Percentiles rank a stretch among this genome's conserved stretches.
phyloP scores from a whole-genome alignment of 2,113 vertebrate genomes.

The Vidua chalybeata region DNA sequence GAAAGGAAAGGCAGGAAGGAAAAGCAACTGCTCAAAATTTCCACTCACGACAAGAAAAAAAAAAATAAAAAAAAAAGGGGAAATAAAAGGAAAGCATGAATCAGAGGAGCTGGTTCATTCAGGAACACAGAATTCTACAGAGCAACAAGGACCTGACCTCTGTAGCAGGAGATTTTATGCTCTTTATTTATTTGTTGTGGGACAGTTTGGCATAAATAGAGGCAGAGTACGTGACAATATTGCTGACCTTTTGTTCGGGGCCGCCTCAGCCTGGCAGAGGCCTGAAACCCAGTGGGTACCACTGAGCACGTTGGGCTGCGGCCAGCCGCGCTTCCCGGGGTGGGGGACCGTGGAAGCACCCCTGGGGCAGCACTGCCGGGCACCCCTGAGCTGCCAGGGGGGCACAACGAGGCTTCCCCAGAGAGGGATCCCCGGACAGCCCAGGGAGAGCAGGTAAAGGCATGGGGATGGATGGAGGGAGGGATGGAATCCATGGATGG shows the following conservation, averaged over 20 bases:
- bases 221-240: rapidly evolving
- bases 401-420: background rate
- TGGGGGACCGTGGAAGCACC: rapidly evolving
- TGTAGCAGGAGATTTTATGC: background rate
- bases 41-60: background rate
- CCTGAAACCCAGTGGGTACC: rapidly evolving
- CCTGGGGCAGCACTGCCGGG: background rate
- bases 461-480: background rate
- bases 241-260: rapidly evolving
- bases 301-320: rapidly evolving
- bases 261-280: background rate
- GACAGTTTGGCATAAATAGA: rapidly evolving
- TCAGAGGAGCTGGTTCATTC: constrained; percentile 23
- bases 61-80: background rate
- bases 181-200: background rate
- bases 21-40: constrained; percentile 57
- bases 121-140: background rate
- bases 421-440: rapidly evolving
- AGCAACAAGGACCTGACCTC: background rate
- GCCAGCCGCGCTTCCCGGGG: background rate
- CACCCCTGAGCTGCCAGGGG: background rate
- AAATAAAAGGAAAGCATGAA: background rate
- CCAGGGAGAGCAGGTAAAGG: background rate
- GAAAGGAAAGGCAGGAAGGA: constrained; percentile 71
- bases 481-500: background rate